These are phyloP conservation scores for Amphipoea oculea DNA, from an alignment of 2,888 invertebrate genomes.

Conservation along the genomic window DNA sequence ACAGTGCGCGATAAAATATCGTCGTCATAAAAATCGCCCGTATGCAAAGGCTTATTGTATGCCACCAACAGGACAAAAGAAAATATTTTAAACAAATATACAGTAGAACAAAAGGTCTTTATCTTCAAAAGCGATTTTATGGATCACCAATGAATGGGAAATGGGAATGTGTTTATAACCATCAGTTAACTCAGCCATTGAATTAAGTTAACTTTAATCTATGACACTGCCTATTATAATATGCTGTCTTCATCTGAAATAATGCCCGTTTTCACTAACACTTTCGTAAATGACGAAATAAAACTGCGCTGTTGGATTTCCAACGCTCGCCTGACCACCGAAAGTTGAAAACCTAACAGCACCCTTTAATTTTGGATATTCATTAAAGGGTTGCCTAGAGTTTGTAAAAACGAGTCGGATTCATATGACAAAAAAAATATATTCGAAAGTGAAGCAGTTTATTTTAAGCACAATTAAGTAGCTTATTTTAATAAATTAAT, in stretches of 20 bases:
- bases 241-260: background rate
- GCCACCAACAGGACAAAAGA: background rate
- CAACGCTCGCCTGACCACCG: background rate
- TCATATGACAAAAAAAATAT: background rate
- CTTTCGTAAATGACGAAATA: background rate
- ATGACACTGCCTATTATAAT: background rate
- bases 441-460: no score
- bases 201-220: background rate
- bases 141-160: background rate
- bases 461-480: background rate
- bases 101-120: background rate
- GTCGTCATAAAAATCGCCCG: background rate
- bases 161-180: background rate
- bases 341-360: background rate
- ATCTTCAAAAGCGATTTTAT: background rate
- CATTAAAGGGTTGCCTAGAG: background rate
- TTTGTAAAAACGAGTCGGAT: background rate
- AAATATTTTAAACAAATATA: constrained; percentile 6
- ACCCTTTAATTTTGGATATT: background rate
- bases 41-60: background rate
- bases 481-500: background rate
- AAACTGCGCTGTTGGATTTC: background rate
- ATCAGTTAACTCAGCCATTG: background rate
- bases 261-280: background rate
- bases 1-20: background rate